Base-by-base conservation (phyloP, 1,140 invertebrate genomes). In the Hydropsyche tenuis region DNA sequence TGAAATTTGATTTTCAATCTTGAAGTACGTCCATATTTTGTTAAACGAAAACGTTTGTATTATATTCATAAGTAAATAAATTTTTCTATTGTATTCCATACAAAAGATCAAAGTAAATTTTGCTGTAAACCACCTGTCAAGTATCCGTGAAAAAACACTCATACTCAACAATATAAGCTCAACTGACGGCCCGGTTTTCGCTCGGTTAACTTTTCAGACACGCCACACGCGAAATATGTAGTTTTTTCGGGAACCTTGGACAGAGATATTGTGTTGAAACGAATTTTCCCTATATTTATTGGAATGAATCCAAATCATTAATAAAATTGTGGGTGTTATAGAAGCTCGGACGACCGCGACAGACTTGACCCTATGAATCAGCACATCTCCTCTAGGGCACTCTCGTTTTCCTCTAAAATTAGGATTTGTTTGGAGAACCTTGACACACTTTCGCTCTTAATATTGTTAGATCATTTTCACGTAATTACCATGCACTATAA, bases 301-400 rank as follows among this genome's bases (percentile, higher is more conserved):
- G 68, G 68, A 70, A 25, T 70, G 68, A 70, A 42, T 70, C 68
- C 68, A 70, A 70, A 70, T 14, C 68, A 56, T 70, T 70, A 70
- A 56, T 56, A 70, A 53, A 56, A 56, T 14, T 48, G 48, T 70
- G 27, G 51, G 68, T 30, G 68, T 56, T 30, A 25, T 53, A 48
- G 37, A 48, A 48, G 4, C 65, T 46, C 30, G 9, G 68, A 53
- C 51, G n/a, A n/a, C 68, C 14, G 23, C n/a, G 51, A 18, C 27
- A 70, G 51, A 70, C 68, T 70, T 70, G 48, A 70, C 68, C 68
- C 51, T 56, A 70, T 70, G 68, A 70, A 70, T 70, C 68, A 70
- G 30, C 12, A 12, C 12, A 20, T 20, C 56, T 11, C 23, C 22
- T 23, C 11, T 48, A 48, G 16, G 16, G 16, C 45, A 48, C 45